These are phyloP conservation scores for Gyrodactylus salaris DNA, from an alignment of 1,140 invertebrate genomes.

Conservation along the genomic window DNA sequence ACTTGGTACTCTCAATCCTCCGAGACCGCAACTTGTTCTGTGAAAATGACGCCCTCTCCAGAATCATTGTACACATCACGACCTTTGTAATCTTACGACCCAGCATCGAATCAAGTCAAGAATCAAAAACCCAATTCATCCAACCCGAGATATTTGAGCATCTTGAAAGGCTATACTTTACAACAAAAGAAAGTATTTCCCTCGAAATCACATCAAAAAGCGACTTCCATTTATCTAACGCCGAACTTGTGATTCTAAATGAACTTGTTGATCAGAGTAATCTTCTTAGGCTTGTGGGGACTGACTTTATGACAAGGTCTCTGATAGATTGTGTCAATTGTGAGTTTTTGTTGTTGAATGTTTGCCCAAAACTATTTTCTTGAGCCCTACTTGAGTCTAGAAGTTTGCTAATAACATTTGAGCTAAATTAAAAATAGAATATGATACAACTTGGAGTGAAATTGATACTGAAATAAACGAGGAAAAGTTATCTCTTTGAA, in stretches of 20 bases:
- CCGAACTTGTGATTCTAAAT: not conserved
- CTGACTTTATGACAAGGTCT: not conserved
- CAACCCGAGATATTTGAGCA: not conserved
- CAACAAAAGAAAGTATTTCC: not conserved
- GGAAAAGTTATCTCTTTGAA: too few species aligned
- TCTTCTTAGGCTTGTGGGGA: not conserved
- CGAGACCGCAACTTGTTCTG: not conserved
- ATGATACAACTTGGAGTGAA: too few species aligned
- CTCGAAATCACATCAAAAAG: not conserved
- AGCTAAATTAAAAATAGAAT: too few species aligned
- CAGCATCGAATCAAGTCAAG: not conserved
- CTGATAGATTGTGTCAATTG: not conserved
- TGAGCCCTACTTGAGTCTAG: too few species aligned
- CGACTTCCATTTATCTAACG: not conserved
- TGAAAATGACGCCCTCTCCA: not conserved
- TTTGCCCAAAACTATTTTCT: too few species aligned
- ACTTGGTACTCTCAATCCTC: not conserved
- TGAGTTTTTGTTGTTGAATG: not conserved
- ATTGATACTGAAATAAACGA: too few species aligned
- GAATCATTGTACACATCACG: not conserved
- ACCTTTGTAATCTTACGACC: not conserved
- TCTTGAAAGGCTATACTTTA: not conserved
- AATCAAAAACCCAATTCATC: not conserved
- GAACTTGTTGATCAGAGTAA: not conserved
- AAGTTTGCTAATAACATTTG: too few species aligned